Conservation (phyloP, 2,113 vertebrate species). For the Siniperca knerii region DNA sequence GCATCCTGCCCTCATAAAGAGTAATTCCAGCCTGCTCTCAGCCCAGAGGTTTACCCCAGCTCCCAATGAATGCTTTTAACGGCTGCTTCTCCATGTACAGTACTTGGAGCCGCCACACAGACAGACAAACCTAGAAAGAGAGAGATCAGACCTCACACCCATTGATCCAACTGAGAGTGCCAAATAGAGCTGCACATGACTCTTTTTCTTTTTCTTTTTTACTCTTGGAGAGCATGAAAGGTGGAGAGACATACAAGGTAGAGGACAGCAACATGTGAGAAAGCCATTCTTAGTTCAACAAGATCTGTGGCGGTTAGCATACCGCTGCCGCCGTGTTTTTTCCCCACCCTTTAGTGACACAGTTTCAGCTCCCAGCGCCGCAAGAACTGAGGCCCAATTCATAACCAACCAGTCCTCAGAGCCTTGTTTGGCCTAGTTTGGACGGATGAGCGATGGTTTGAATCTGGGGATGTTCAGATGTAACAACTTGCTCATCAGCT, state of each 20-base stretch:
- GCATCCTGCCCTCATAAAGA: slow-evolving; percentile 47
- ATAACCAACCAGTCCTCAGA: slow-evolving; percentile 50
- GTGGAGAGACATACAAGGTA: background rate
- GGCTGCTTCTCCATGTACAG: slow-evolving; percentile 22
- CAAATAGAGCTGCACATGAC: background rate
- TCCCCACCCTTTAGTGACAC: slow-evolving; percentile 64
- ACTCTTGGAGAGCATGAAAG: slow-evolving; percentile 6
- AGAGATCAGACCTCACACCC: slow-evolving; percentile 21
- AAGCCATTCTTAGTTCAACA: background rate
- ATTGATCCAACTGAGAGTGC: slow-evolving; percentile 6
- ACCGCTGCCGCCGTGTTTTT: slow-evolving; percentile 29
- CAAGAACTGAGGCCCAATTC: slow-evolving; percentile 77
- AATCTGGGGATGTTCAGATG: slow-evolving; percentile 20
- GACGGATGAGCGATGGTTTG: slow-evolving; percentile 32
- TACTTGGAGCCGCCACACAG: background rate
- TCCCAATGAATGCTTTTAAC: slow-evolving; percentile 57
- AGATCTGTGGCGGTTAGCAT: slow-evolving; percentile 19
- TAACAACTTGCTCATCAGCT: slow-evolving; percentile 8
- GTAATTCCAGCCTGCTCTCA: slow-evolving; percentile 52
- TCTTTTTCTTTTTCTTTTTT: background rate
- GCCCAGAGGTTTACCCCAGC: slow-evolving; percentile 54
- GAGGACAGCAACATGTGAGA: slow-evolving; percentile 24
- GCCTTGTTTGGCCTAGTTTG: slow-evolving; percentile 68
- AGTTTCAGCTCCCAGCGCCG: slow-evolving; percentile 64
- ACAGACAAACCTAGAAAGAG: slow-evolving; percentile 39